These are phyloP conservation scores for Chrysogorgia sp. DNA, from an alignment of 92 coral and sea anemone species.

Conservation along the genomic window DNA sequence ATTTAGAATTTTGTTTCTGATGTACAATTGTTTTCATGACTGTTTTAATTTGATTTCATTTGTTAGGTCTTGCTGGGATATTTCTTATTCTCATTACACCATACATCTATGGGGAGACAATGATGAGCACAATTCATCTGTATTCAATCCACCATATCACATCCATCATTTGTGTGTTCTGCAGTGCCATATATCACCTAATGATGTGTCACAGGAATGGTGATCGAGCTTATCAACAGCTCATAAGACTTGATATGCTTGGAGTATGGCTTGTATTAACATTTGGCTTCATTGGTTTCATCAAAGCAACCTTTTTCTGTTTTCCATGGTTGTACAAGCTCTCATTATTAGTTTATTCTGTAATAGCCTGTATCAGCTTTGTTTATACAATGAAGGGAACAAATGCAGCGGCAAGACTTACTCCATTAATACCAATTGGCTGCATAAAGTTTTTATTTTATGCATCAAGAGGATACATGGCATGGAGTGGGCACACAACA, in stretches of 20 bases:
- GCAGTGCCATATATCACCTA: conserved; percentile 88
- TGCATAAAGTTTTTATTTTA: conserved; percentile 62
- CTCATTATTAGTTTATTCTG: conserved; percentile 32
- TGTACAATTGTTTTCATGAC: too few species aligned
- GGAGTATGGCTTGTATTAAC: conserved; percentile 88
- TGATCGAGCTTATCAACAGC: conserved; percentile 50
- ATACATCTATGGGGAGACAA: conserved; percentile 23
- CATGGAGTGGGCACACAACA: conserved; percentile 55
- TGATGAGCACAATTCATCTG: conserved; percentile 35
- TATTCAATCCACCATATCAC: conserved; percentile 82
- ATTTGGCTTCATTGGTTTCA: conserved; percentile 76
- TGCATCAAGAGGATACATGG: conserved; percentile 61
- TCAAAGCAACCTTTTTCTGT: conserved; percentile 78
- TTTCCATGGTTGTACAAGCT: conserved; percentile 49
- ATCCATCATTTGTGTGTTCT: conserved; percentile 74
- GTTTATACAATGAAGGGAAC: conserved; percentile 62
- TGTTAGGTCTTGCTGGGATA: conserved; percentile 30
- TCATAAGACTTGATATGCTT: conserved; percentile 82
- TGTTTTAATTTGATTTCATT: background rate
- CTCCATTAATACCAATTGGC: conserved; percentile 70
- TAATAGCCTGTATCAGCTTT: conserved; percentile 59
- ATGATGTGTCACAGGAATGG: conserved; percentile 86
- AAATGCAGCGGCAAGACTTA: conserved; percentile 67
- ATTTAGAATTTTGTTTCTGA: too few species aligned
- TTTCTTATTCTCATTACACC: background rate